Base-by-base conservation (phyloP, 2,797 vertebrate genomes). In the Danio kyathit region DNA sequence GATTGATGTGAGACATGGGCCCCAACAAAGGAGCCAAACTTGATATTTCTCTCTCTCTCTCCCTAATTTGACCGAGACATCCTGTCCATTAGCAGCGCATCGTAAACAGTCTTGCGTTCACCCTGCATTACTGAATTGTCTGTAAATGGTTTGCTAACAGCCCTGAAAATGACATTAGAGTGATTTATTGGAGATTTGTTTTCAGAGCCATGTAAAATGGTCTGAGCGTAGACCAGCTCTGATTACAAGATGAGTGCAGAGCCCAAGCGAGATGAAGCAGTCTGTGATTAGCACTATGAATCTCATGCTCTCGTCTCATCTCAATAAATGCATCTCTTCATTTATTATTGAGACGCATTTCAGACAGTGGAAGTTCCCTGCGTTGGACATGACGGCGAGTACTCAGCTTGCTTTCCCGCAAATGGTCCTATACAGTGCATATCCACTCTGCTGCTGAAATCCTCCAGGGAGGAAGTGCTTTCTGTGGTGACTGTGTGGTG, bases 1-100 rank as follows among this genome's bases (percentile, higher is more conserved):
- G 83, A 91, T 89, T 88, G 89, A 93, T 92, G 87, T 79, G 61
- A 82, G 80, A 85, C 82, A 63, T 79, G 49, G 65, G 52, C 65
- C 56, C 60, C 59, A 73, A 80, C 85, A 80, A 82, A 79, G 74
- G 80, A 86, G 77, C 54, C 75, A 72, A 80, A 86, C 76, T 84
- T 57, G 38, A 84, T 84, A 82, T 83, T 84, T 82, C 84, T 83
- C 76, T 64, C 73, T 79, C 76, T 66, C 76, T 5, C 1, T 5
- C n/a, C n/a, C 5, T 86, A 83, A 86, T 86, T 84, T 83, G 82
- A 87, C 77, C 63, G 64, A 76, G 79, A 84, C 81, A 84, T 86
- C 86, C 86, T 82, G 84, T 84, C 88, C 88, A 87, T 86, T 87
- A 87, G 71, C 74, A 54, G 76, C 11, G 59, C 52, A 44, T 82